Evolutionary conservation across 2,113 vertebrate species (phyloP), one percentile per base, ranked within the genome.

Genomic region (Paracanthobrama guichenoti): DNA sequence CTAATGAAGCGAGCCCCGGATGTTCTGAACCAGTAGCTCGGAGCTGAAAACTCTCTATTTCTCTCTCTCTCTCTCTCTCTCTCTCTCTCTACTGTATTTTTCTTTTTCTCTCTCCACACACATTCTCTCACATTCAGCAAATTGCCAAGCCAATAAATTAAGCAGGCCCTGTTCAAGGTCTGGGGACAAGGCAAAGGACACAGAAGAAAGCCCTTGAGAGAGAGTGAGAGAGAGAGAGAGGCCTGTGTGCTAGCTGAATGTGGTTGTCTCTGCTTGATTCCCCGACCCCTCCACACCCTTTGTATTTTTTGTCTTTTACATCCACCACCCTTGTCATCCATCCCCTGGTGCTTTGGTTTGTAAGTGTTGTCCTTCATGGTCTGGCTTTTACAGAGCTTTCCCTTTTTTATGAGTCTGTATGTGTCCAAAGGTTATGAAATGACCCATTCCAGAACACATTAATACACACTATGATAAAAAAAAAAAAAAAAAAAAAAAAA

Each of bases 131-230:
- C 89, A 90, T 87, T 91, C 91, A 92, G 91, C 91, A 92, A 91
- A 92, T 92, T 88, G 84, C 81, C 86, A 89, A 86, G 89, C 87
- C 89, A 91, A 91, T 91, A 92, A 93, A 93, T 93, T 93, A 93
- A 73, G 84, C 85, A 82, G 82, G 78, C 83, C 53, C 18, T 78
- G 78, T 83, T 64, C 89, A 90, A 91, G 90, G 90, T 90, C 90
- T 90, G 86, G 86, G 89, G 88, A 89, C 91, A 91, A 92, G 92
- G 90, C 92, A 90, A 90, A 89, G 87, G 81, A 82, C 28, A 86
- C 22, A 20, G 28, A 28, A 82, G 31, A 82, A 78, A 78, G 46
- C 91, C 89, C 92, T 48, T 84, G 92, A 93, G 92, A 91, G 44
- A 93, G n/a, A n/a, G n/a, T n/a, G n/a, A n/a, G 92, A 93, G 92